Base-by-base conservation (phyloP, 1,140 invertebrate species). In the Sinonovacula constricta region DNA sequence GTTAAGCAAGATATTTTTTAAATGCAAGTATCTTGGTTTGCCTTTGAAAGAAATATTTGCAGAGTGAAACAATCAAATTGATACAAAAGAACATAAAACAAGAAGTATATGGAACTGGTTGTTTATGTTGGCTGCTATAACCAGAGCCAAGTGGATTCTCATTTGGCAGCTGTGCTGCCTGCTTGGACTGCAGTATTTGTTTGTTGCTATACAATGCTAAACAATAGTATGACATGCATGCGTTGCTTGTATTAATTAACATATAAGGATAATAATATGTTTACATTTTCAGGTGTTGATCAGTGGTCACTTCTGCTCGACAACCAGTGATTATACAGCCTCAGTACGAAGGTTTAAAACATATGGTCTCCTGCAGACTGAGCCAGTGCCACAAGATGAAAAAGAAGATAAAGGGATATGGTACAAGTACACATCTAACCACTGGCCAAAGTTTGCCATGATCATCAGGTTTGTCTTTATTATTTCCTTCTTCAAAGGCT, bases 281-380 rank as follows among this genome's bases (percentile, higher is more conserved):
- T 10, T 5, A 7, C 33, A 14, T 15, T 67, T 45, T 33, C 39
- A 69, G 65, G 45, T 53, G 34, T 45, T 78, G 7, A 68, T 86
- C 15, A 82, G 53, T 70, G 82, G 83, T 33, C 66, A 74, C 30
- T 54, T 45, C 51, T 79, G 78, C 24, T 39, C 51, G 34, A 68
- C 79, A 30, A 84, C 79, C 15, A 70, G 63, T 65, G 53, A 79
- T 10, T 63, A 78, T 68, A 31, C 71, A 45, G 83, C 67, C n/a
- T 87, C 85, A n/a, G 84, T 87, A 0, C 67, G 85, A 60, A n/a
- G 85, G 45, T 87, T 87, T 53, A 67, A 65, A 14, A 75, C 76
- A 14, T 87, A 74, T 79, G 81, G 82, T 36, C 39, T 87, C n/a
- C 57, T 87, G 15, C 54, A 76, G 18, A 80, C 80, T n/a, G 57